Evolutionary conservation across 1,140 invertebrate species (phyloP).

Genomic region (Lordiphosa collinella): DNA sequence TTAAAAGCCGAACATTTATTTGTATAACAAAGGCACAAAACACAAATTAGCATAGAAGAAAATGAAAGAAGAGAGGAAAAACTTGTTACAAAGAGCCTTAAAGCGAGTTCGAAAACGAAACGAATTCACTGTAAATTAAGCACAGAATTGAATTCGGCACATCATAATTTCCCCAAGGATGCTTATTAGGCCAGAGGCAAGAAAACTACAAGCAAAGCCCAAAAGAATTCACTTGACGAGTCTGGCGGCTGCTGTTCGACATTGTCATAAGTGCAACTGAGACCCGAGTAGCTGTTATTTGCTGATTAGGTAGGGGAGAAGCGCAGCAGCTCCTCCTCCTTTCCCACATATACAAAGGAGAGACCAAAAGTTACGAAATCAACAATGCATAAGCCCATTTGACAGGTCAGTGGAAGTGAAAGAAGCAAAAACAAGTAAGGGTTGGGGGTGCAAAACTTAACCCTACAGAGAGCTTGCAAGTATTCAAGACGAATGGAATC

Average conservation of each 20-base stretch:
- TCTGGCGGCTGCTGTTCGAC: constrained; percentile 34
- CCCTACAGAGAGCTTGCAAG: no score
- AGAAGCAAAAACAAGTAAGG: neutral
- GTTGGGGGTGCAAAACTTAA: no score
- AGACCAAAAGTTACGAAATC: constrained; percentile 24
- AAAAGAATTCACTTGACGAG: constrained; percentile 46
- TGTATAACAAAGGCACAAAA: constrained; percentile 29
- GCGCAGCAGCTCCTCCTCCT: neutral
- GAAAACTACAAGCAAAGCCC: constrained; percentile 37
- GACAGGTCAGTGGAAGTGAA: constrained; percentile 16
- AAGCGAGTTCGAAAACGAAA: constrained; percentile 35
- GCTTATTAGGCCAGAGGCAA: constrained; percentile 52
- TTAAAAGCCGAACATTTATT: constrained; percentile 64
- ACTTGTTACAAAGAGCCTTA: constrained; percentile 16
- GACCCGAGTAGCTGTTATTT: constrained; percentile 50
- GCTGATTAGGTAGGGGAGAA: constrained; percentile 55
- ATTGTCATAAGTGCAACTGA: constrained; percentile 70
- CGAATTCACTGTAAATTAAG: constrained; percentile 75
- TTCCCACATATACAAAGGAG: neutral
- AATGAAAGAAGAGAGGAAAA: constrained; percentile 6
- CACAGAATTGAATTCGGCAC: constrained; percentile 74
- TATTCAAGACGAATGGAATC: no score
- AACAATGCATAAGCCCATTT: constrained; percentile 64
- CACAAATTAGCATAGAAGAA: constrained; percentile 51
- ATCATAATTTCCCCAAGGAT: constrained; percentile 77